Conservation (phyloP, 1,140 invertebrate genomes). For the Stratiolaelaps scimitus region DNA sequence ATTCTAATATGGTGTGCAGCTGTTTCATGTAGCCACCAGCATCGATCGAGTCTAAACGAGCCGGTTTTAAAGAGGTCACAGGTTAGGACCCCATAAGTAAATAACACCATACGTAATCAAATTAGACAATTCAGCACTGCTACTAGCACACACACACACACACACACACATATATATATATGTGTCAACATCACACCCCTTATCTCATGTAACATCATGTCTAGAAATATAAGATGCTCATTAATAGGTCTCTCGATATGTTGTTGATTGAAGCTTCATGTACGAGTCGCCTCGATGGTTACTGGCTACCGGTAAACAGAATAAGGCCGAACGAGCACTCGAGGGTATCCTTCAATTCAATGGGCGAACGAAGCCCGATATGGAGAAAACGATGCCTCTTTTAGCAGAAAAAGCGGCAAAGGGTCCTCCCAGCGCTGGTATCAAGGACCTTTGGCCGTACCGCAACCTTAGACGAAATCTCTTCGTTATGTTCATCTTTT, state of each 20-base stretch:
- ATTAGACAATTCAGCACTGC: too few relatives aligned
- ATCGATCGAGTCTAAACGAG: too few relatives aligned
- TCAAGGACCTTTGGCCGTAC: constrained; percentile 8
- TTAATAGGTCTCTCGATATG: not conserved
- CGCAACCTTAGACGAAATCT: constrained; percentile 2
- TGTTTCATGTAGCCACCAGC: too few relatives aligned
- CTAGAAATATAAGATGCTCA: not conserved
- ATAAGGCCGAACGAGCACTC: not conserved
- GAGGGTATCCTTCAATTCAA: constrained; percentile 4
- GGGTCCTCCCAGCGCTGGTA: not conserved
- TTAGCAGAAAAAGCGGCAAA: not conserved
- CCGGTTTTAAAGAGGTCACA: too few relatives aligned
- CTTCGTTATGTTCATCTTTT: constrained; percentile 11
- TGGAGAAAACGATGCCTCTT: constrained; percentile 1
- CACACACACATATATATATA: too few relatives aligned
- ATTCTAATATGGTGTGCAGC: too few relatives aligned
- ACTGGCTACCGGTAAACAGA: constrained; percentile 1
- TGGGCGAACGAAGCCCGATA: not conserved
- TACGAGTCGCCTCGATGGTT: constrained; percentile 17
- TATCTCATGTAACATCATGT: too few relatives aligned
- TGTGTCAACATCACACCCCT: too few relatives aligned
- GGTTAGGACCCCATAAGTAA: too few relatives aligned
- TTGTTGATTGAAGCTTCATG: constrained; percentile 13
- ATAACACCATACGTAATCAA: too few relatives aligned
- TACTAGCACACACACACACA: too few relatives aligned